phyloP scores from a whole-genome alignment of 2,113 vertebrate genomes.

The Mesocricetus auratus region DNA sequence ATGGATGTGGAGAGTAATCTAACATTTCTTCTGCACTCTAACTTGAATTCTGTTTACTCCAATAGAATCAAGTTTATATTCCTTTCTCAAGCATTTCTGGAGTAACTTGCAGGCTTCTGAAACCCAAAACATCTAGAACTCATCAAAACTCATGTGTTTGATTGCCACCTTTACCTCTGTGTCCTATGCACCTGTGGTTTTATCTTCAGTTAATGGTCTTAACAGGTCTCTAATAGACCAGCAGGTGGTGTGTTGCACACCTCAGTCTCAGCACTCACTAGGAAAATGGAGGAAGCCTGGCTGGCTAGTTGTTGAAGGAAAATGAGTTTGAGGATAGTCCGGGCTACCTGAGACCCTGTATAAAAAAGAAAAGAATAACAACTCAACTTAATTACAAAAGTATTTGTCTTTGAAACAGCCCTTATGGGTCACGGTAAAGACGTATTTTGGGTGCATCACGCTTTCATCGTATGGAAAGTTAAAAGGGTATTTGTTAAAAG shows the following conservation, averaged over 20 bases:
- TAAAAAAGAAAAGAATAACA: not conserved
- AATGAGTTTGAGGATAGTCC: not conserved
- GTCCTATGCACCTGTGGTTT: not conserved
- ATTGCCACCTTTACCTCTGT: not conserved
- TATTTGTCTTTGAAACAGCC: not conserved
- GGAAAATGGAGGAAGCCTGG: not conserved
- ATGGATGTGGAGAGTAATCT: not conserved
- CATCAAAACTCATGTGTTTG: not conserved
- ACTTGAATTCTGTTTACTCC: constrained; percentile 25
- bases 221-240: not conserved
- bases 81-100: not conserved
- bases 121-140: not conserved
- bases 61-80: not conserved
- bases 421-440: not conserved
- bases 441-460: not conserved
- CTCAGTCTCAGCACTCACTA: not conserved
- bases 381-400: not conserved
- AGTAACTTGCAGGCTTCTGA: not conserved
- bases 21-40: not conserved
- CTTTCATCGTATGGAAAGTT: not conserved
- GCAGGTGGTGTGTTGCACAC: not conserved
- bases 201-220: not conserved
- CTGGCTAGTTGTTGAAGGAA: not conserved
- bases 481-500: not conserved
- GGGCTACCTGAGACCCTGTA: not conserved